Conservation (phyloP, 2,113 vertebrate genomes). For the Catharus minimus region DNA sequence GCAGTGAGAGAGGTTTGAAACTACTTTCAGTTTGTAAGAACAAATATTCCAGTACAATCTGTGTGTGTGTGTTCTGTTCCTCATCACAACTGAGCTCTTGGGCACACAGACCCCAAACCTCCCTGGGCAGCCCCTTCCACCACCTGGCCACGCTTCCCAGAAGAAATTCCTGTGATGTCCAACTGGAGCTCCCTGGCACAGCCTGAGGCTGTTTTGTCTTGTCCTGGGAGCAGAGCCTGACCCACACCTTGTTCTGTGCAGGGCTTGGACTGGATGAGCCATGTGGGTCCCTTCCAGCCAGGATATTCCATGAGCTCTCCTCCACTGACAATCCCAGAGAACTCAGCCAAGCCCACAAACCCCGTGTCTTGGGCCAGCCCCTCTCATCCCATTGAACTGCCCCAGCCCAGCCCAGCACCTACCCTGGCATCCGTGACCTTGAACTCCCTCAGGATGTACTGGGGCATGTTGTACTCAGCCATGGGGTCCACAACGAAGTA, state of each 20-base stretch:
- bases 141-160: neutral
- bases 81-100: neutral
- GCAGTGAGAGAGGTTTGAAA: neutral
- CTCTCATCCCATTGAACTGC: rapidly evolving
- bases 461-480: slow-evolving; percentile 99
- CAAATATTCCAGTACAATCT: neutral
- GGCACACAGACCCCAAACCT: neutral
- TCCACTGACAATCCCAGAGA: neutral
- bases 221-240: neutral
- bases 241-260: neutral
- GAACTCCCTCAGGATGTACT: slow-evolving; percentile 97
- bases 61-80: neutral
- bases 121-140: neutral
- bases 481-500: slow-evolving; percentile 98
- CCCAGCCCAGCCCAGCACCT: slow-evolving; percentile 34
- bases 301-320: neutral
- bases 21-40: neutral
- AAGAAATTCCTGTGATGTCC: neutral
- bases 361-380: neutral
- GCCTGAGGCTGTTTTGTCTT: neutral
- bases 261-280: rapidly evolving
- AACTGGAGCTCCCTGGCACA: neutral
- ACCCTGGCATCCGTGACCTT: slow-evolving; percentile 98
- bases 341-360: neutral
- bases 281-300: neutral